phyloP scores from a whole-genome alignment of 53 echinoderm and acorn worm genomes.

The Mesocentrotus franciscanus region DNA sequence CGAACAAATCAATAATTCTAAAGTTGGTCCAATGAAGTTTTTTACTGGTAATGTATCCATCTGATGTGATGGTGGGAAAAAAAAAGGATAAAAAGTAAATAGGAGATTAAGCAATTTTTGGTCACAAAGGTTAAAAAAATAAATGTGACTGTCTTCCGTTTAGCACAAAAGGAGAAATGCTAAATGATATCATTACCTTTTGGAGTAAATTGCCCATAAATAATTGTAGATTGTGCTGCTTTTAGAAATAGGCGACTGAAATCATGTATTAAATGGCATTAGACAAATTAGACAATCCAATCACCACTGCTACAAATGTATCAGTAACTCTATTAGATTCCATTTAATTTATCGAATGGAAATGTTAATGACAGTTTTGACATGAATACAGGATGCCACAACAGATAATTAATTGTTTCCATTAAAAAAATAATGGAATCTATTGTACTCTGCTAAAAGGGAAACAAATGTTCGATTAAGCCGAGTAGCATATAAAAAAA shows the following conservation, averaged over 20 bases:
- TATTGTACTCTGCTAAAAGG: background rate
- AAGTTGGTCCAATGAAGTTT: background rate
- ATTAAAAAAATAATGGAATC: background rate
- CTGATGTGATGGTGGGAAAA: background rate
- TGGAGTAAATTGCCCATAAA: background rate
- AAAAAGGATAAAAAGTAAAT: background rate
- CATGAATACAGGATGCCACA: constrained; percentile 37
- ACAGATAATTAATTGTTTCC: background rate
- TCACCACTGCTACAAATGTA: background rate
- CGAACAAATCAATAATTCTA: background rate
- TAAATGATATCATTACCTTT: background rate
- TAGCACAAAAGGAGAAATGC: background rate
- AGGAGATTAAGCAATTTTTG: background rate
- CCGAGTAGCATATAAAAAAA: background rate
- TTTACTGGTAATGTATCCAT: background rate
- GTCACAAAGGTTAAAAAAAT: background rate
- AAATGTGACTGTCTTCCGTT: too few species aligned
- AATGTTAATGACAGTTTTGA: background rate
- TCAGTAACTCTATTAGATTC: background rate
- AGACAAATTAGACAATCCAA: background rate
- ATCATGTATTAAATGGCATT: background rate
- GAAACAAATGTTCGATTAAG: background rate
- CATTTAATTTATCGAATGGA: background rate
- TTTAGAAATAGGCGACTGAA: background rate
- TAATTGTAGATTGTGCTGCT: background rate